Percentiles rank a stretch among this genome's conserved stretches.
Evolutionary conservation across 1,140 invertebrate species (phyloP).

Genomic region (Micrasema minimum): DNA sequence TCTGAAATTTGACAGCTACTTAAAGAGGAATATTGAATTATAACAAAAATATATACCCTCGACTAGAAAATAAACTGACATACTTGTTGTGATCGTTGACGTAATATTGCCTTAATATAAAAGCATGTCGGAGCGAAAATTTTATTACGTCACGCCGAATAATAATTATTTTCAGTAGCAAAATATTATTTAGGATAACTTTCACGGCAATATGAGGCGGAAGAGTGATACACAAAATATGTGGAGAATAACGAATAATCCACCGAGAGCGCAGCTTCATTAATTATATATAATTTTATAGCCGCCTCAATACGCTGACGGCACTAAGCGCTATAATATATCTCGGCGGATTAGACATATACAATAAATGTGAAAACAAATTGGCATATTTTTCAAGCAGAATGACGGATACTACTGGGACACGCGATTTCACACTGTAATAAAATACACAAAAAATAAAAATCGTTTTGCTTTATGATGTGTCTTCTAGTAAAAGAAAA

Average conservation of each 20-base stretch:
- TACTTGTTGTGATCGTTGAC: slow-evolving; percentile 13
- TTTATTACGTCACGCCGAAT: slow-evolving; percentile 4
- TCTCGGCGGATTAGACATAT: slow-evolving; percentile 27
- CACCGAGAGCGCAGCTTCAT: slow-evolving; percentile 16
- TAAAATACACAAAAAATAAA: too few relatives aligned
- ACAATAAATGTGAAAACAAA: slow-evolving; percentile 42
- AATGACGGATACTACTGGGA: not conserved
- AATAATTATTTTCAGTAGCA: slow-evolving; percentile 3
- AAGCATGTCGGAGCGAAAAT: slow-evolving; percentile 22
- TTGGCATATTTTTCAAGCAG: slow-evolving; percentile 31
- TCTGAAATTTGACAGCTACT: not conserved
- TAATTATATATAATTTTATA: slow-evolving; percentile 39
- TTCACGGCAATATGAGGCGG: not conserved
- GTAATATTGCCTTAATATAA: slow-evolving; percentile 23
- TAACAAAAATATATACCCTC: slow-evolving; percentile 21
- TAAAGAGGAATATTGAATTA: slow-evolving; percentile 30
- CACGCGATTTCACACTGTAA: not conserved
- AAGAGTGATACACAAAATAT: not conserved
- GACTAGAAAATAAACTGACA: slow-evolving; percentile 16
- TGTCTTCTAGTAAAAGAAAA: too few relatives aligned
- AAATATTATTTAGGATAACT: slow-evolving; percentile 11
- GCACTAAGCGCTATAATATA: slow-evolving; percentile 35
- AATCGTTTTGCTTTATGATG: too few relatives aligned
- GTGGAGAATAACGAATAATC: slow-evolving; percentile 42
- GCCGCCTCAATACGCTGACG: slow-evolving; percentile 40